Conservation (phyloP, 2,888 invertebrate genomes). For the Acrobasis suavella region DNA sequence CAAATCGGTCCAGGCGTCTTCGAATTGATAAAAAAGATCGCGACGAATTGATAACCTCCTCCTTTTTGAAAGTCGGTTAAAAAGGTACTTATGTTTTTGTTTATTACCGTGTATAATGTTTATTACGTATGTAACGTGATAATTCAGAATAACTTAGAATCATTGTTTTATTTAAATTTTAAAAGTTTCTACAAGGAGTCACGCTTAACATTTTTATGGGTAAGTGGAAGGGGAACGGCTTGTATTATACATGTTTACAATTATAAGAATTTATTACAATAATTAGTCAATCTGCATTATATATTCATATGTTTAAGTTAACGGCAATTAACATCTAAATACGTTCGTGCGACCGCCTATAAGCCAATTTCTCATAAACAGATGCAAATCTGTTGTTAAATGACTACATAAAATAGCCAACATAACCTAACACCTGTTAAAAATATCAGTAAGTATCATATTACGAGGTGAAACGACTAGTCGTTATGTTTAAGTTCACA, state of each 20-base stretch:
- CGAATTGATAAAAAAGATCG: no score
- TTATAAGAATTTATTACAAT: background rate
- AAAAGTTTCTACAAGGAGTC: no score
- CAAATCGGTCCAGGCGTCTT: no score
- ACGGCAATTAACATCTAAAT: conserved; percentile 14
- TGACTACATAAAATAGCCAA: conserved; percentile 11
- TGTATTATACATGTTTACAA: background rate
- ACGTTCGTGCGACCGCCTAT: background rate
- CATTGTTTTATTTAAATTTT: no score
- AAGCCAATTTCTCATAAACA: conserved; percentile 11
- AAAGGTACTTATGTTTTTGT: no score
- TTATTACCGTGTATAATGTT: no score
- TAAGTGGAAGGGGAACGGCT: no score
- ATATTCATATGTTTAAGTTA: background rate
- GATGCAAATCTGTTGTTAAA: conserved; percentile 12
- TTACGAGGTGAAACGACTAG: conserved; percentile 24
- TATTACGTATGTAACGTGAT: no score
- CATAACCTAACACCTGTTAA: conserved; percentile 18
- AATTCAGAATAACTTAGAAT: no score
- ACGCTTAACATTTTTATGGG: no score
- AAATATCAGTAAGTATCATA: conserved; percentile 15
- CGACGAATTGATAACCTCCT: no score
- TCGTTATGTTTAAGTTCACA: conserved; percentile 1
- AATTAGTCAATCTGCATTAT: background rate
- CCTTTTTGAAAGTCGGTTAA: no score